Percentiles rank a stretch among this genome's conserved stretches.
These are phyloP conservation scores for Bellardia bayeri DNA, from an alignment of 2,888 invertebrate species.

Conservation along the genomic window DNA sequence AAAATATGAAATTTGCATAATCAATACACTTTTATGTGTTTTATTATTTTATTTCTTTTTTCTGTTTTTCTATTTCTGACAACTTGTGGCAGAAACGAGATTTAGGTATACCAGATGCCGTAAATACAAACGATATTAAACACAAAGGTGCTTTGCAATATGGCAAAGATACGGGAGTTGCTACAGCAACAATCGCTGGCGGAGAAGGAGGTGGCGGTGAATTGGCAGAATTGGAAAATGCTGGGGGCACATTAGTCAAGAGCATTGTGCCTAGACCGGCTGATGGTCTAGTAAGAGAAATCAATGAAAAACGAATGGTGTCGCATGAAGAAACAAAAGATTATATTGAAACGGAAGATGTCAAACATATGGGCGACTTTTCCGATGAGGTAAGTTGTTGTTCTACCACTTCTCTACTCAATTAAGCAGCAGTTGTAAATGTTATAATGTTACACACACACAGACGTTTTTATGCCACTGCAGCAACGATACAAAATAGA, in stretches of 20 bases:
- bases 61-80: constrained; percentile 13
- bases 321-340: constrained; percentile 93
- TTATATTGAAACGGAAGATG: constrained; percentile 92
- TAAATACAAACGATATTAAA: constrained; percentile 62
- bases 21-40: constrained; percentile 28
- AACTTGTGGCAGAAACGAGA: constrained; percentile 80
- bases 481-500: constrained; percentile 1
- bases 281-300: constrained; percentile 92
- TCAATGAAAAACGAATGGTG: constrained; percentile 90
- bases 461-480: not conserved
- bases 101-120: constrained; percentile 79
- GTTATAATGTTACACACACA: not conserved
- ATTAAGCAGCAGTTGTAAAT: constrained; percentile 25
- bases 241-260: constrained; percentile 80
- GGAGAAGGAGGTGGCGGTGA: constrained; percentile 56
- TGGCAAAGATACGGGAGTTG: constrained; percentile 66
- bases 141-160: constrained; percentile 71
- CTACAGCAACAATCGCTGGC: constrained; percentile 26
- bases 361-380: constrained; percentile 92
- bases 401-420: constrained; percentile 41
- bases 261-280: constrained; percentile 87
- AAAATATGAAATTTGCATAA: constrained; percentile 54
- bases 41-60: constrained; percentile 16
- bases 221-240: constrained; percentile 70
- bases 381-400: constrained; percentile 91